Conservation (phyloP, 2,888 invertebrate species). For the Epicampocera succincta region DNA sequence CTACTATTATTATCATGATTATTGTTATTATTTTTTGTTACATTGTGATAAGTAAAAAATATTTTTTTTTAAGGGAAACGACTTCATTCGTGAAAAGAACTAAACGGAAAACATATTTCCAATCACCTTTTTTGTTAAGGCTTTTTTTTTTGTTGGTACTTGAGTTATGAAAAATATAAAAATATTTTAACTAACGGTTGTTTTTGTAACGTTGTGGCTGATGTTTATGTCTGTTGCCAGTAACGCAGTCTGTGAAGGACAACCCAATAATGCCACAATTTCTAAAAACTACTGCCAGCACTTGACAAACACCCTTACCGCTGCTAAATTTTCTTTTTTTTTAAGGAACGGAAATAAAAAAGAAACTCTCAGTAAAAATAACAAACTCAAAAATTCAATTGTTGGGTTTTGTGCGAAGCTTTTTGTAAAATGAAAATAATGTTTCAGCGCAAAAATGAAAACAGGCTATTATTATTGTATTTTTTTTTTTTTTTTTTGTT, state of each 20-base stretch:
- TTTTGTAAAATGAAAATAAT: slow-evolving; percentile 67
- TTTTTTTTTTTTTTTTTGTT: background rate
- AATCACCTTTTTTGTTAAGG: slow-evolving; percentile 66
- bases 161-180: slow-evolving; percentile 47
- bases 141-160: slow-evolving; percentile 31
- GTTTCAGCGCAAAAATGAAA: slow-evolving; percentile 58
- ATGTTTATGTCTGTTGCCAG: slow-evolving; percentile 48
- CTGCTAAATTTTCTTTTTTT: slow-evolving; percentile 22
- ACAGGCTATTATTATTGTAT: slow-evolving; percentile 60
- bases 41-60: slow-evolving; percentile 23
- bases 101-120: slow-evolving; percentile 62
- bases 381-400: slow-evolving; percentile 65
- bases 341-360: slow-evolving; percentile 57
- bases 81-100: slow-evolving; percentile 4
- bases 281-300: slow-evolving; percentile 49
- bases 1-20: slow-evolving; percentile 43
- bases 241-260: slow-evolving; percentile 59
- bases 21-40: slow-evolving; percentile 42
- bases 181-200: slow-evolving; percentile 57
- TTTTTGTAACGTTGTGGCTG: slow-evolving; percentile 17
- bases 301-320: slow-evolving; percentile 66
- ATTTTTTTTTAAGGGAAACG: slow-evolving; percentile 48
- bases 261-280: slow-evolving; percentile 55
- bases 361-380: slow-evolving; percentile 54
- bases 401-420: slow-evolving; percentile 62